Base-by-base conservation (phyloP, 2,888 invertebrate genomes). In the Coenonympha arcania region DNA sequence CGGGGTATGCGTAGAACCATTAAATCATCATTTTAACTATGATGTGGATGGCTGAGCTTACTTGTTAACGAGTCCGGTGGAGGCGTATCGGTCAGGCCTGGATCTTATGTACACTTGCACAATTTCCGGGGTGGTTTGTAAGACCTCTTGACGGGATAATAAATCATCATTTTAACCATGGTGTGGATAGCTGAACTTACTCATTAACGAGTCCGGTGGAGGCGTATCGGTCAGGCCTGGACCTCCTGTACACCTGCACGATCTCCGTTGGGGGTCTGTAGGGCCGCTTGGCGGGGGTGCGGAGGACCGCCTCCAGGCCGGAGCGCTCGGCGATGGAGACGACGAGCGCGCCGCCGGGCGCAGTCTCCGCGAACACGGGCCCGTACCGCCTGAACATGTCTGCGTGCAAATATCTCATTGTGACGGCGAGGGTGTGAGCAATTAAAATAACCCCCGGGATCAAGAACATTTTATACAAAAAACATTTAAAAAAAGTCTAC, bases 261-360 rank as follows among this genome's bases (percentile, higher is more conserved):
- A 94, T 92, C 79, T 94, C 94, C 1, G 93, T 93, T 24, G 93
- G 93, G 8, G 95, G 95, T 13, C 95, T 88, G 63, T 93, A 89
- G 0, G 95, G 95, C 64, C 90, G 91, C 69, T 90, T 91, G 55
- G 92, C 91, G 8, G 90, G 89, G 54, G 90, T 88, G 59, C 90
- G 89, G n/a, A 95, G 80, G 11, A 95, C 91, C 22, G 89, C 89
- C 67, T 95, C 94, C 56, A 95, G 90, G 57, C 94, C 94, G 1
- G 78, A 76, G 26, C 90, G 87, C 44, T 91, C 90, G 20, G 91
- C 91, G 44, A 95, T 80, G 58, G 91, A 93, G 36, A 95, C 89
- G 43, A 95, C 88, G 26, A 91, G 90, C 52, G 89, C 84, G 67
- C 92, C 91, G 28, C 93, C 86, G 40, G 92, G 90, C 64, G 93